These are phyloP conservation scores for Lasioglossum lativentre DNA, from an alignment of 2,888 invertebrate species.

Conservation along the genomic window DNA sequence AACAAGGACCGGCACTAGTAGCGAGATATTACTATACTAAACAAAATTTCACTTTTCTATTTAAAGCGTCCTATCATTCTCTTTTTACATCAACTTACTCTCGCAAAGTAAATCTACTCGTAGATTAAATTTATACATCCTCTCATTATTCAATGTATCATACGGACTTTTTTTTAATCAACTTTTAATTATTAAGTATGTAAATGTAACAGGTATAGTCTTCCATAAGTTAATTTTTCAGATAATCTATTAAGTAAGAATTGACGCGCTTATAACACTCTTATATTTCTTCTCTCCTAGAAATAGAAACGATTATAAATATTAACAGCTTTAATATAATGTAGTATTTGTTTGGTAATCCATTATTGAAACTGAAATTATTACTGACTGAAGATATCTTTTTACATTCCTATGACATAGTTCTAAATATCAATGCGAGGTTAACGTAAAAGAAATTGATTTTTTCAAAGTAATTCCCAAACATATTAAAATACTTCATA, in stretches of 20 bases:
- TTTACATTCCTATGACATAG: slow-evolving; percentile 12
- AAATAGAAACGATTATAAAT: slow-evolving; percentile 20
- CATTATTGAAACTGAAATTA: slow-evolving; percentile 74
- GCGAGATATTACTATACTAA: slow-evolving; percentile 3
- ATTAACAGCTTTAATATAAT: slow-evolving; percentile 67
- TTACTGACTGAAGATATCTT: slow-evolving; percentile 64
- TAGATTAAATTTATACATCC: slow-evolving; percentile 17
- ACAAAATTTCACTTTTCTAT: neutral
- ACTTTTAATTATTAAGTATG: slow-evolving; percentile 15
- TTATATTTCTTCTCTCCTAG: slow-evolving; percentile 29
- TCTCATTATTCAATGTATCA: neutral
- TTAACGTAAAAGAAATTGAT: neutral
- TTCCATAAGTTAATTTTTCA: slow-evolving; percentile 73
- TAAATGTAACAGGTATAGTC: slow-evolving; percentile 57
- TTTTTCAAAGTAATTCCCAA: neutral
- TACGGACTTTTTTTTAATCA: neutral
- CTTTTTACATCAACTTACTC: neutral
- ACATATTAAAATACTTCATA: neutral
- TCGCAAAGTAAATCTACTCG: slow-evolving; percentile 10
- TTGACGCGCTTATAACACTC: slow-evolving; percentile 67
- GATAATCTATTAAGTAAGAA: slow-evolving; percentile 78
- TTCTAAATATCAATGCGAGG: neutral
- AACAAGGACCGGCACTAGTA: neutral
- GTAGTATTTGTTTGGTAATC: slow-evolving; percentile 78
- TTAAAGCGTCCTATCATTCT: neutral